Evolutionary conservation across 2,797 vertebrate species (phyloP).

Genomic region (Ptychobarbus kaznakovi): DNA sequence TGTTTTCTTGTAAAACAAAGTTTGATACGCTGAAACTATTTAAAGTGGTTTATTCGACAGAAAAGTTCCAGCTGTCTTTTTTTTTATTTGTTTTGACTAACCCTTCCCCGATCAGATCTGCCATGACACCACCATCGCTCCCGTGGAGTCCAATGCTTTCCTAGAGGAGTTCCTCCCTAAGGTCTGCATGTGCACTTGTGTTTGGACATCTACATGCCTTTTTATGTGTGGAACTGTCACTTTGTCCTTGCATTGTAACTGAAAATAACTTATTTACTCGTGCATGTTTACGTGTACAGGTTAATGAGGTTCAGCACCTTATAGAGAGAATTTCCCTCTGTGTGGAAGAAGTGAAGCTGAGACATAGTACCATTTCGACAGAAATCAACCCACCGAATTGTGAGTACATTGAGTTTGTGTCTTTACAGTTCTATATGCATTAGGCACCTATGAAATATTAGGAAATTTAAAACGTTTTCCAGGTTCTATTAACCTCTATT

Average conservation of each 20-base stretch:
- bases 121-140: neutral
- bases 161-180: constrained; percentile 30
- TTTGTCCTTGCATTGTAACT: neutral
- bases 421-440: neutral
- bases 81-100: constrained; percentile 5
- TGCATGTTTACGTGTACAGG: constrained; percentile 68
- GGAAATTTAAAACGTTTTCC: neutral
- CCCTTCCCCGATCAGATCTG: neutral
- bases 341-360: constrained; percentile 84
- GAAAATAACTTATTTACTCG: neutral
- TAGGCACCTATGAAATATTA: neutral
- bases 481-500: neutral
- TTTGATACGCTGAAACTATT: neutral
- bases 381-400: constrained; percentile 82
- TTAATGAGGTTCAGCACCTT: constrained; percentile 82
- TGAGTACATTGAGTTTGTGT: constrained; percentile 67
- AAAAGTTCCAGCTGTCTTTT: neutral
- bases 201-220: neutral
- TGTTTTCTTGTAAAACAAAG: neutral
- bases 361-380: constrained; percentile 83
- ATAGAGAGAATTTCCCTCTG: constrained; percentile 80
- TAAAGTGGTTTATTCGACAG: neutral
- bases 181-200: constrained; percentile 6
- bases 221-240: neutral
- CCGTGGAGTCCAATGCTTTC: constrained; percentile 1